phyloP scores from a whole-genome alignment of 1,140 invertebrate species.

The Whitmania pigra region DNA sequence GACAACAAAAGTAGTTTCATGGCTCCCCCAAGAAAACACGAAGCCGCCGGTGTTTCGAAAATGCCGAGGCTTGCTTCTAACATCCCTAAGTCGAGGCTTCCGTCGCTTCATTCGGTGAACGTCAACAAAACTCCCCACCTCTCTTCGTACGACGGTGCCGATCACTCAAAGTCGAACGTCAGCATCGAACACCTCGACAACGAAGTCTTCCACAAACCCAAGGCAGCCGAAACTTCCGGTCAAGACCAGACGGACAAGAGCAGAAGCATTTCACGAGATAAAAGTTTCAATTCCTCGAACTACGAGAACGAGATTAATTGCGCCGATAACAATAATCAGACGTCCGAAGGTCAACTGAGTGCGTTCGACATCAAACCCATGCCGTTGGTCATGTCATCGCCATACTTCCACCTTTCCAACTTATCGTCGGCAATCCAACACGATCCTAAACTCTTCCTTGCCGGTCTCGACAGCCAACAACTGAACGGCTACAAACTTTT shows the following conservation, averaged over 20 bases:
- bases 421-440: background rate
- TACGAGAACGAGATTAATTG: no score
- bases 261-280: background rate
- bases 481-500: background rate
- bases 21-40: background rate
- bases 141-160: background rate
- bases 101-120: background rate
- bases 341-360: background rate
- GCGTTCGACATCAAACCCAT: constrained; percentile 7
- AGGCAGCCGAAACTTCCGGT: background rate
- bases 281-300: no score
- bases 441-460: background rate
- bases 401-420: constrained; percentile 5
- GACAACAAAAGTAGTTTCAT: background rate
- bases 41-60: background rate
- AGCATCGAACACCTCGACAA: background rate
- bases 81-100: background rate
- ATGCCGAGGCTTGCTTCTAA: background rate
- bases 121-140: background rate
- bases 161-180: background rate
- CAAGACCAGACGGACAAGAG: background rate
- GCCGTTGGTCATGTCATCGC: background rate
- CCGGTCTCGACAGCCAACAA: background rate
- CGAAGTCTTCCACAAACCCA: background rate
- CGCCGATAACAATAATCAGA: no score